Conservation (phyloP, 2,797 vertebrate species). For the Clarias fuscus region DNA sequence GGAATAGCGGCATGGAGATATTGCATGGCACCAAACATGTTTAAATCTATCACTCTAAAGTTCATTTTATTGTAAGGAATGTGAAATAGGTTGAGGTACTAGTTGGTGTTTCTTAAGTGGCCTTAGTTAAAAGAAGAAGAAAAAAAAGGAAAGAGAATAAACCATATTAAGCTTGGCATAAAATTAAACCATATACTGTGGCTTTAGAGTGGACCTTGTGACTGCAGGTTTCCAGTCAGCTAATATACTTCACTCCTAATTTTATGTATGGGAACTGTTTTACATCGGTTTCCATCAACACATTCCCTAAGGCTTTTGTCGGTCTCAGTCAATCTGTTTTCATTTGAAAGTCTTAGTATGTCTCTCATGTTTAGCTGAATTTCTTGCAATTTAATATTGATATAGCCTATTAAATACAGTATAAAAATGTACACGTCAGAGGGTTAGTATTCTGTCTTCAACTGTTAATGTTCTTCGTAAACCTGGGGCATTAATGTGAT, state of each 20-base stretch:
- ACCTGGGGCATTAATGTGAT: conserved; percentile 55
- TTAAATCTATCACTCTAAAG: background rate
- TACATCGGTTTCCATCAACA: conserved; percentile 69
- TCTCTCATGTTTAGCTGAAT: conserved; percentile 51
- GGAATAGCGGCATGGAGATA: background rate
- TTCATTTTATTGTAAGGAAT: conserved; percentile 26
- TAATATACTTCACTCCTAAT: conserved; percentile 54
- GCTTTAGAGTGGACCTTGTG: conserved; percentile 67
- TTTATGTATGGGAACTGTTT: conserved; percentile 49
- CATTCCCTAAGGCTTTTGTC: conserved; percentile 72
- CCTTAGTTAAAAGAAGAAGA: conserved; percentile 58
- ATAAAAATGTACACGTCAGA: conserved; percentile 48
- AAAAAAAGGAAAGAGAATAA: conserved; percentile 36
- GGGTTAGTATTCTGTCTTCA: conserved; percentile 63
- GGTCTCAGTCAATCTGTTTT: conserved; percentile 30
- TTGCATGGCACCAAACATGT: conserved; percentile 28
- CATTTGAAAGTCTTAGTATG: conserved; percentile 44
- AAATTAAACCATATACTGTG: conserved; percentile 63
- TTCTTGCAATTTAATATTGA: conserved; percentile 29
- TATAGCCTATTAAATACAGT: conserved; percentile 30
- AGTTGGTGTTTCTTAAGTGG: conserved; percentile 56
- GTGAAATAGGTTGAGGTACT: conserved; percentile 50
- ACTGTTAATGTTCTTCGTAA: conserved; percentile 45
- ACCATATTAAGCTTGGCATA: conserved; percentile 29
- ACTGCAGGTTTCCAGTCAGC: conserved; percentile 75